Evolutionary conservation across 1,140 invertebrate genomes (phyloP), one percentile per base, ranked within the genome.

Genomic region (Euura lappo): DNA sequence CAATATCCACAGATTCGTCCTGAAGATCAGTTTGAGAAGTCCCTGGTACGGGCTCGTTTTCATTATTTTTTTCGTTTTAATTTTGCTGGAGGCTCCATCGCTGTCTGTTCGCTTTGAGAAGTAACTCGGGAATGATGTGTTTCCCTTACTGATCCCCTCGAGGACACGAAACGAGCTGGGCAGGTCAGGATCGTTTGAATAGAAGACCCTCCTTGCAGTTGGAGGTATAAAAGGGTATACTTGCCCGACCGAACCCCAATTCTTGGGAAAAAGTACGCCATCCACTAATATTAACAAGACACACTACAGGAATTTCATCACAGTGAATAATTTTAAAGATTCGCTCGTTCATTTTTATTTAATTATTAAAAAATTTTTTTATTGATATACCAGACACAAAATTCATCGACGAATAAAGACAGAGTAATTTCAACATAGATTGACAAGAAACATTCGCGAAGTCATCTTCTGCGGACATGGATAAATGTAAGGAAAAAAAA

Each of bases 1-100:
- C 47, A 51, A 51, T 51, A 51, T 51, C 47, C 47, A 51, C 47
- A 51, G 47, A 51, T 51, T 51, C 47, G 47, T 51, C 47, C 47
- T 51, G 47, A 51, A 51, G 47, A 51, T 51, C 47, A 11, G 47
- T 51, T 51, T 51, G 47, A 6, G 47, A 51, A 11, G 47, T 51
- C 47, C 47, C 47, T 51, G 47, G 6, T 51, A 51, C 47, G 47
- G 47, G 47, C n/a, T n/a, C n/a, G n/a, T n/a, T n/a, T n/a, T n/a
- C n/a, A n/a, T n/a, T n/a, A n/a, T n/a, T n/a, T n/a, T n/a, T n/a
- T n/a, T n/a, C n/a, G n/a, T n/a, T n/a, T n/a, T n/a, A n/a, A n/a
- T n/a, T n/a, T n/a, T n/a, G n/a, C n/a, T n/a, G n/a, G n/a, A n/a
- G n/a, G n/a, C n/a, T n/a, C n/a, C n/a, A n/a, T n/a, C n/a, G n/a